A percentile compares a stretch with the other conserved stretches of the same genome.
Conservation (phyloP, 2,113 vertebrate species). For the Limnothrissa miodon region DNA sequence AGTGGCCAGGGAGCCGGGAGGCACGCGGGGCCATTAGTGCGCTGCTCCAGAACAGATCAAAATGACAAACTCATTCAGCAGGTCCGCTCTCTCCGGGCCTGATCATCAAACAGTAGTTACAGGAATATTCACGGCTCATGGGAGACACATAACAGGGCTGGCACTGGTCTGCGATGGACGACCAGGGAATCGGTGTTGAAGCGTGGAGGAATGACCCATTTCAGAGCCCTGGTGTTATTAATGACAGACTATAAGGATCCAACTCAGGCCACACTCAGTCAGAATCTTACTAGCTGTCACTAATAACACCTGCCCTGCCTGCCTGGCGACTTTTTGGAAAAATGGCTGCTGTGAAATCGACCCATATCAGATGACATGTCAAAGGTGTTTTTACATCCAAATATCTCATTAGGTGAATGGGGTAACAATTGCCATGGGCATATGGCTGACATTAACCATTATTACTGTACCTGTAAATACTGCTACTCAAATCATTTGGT, state of each 20-base stretch:
- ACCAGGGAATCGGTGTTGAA: not conserved
- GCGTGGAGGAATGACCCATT: not conserved
- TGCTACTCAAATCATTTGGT: no score
- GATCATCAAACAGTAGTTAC: conserved; percentile 17
- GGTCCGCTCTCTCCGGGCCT: not conserved
- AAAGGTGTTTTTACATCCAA: not conserved
- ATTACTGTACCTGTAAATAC: not conserved
- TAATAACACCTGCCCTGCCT: no score
- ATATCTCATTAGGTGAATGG: not conserved
- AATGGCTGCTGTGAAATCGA: no score
- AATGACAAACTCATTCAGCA: conserved; percentile 13
- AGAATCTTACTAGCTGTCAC: no score
- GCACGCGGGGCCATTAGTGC: not conserved
- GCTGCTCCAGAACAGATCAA: conserved; percentile 2
- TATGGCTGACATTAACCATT: not conserved
- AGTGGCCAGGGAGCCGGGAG: conserved; percentile 17
- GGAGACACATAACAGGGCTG: not conserved
- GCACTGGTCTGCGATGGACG: not conserved
- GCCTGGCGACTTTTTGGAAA: no score
- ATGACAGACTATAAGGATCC: no score
- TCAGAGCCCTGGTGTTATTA: no score
- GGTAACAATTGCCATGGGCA: not conserved
- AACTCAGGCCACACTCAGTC: no score
- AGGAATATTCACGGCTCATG: conserved; percentile 6
- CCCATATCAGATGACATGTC: no score